Percentiles rank a stretch among this genome's conserved stretches.
phyloP scores from a whole-genome alignment of 2,888 invertebrate genomes.

The Tenthredo scrophulariae region DNA sequence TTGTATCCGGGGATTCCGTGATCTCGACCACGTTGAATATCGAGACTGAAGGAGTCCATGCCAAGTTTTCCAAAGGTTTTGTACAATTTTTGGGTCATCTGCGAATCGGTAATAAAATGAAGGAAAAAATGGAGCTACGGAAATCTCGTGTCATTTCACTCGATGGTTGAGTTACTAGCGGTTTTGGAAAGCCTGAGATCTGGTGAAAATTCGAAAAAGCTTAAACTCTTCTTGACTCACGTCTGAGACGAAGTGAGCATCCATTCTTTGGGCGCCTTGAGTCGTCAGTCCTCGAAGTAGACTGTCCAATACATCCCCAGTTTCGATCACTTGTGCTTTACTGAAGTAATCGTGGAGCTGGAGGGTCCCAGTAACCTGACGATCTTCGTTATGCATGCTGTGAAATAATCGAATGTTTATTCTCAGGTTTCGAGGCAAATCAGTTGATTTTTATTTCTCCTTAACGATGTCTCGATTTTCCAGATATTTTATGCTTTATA shows the following conservation, averaged over 20 bases:
- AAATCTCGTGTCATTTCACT: conserved; percentile 63
- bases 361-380: conserved; percentile 76
- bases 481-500: background rate
- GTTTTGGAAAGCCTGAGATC: background rate
- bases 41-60: conserved; percentile 86
- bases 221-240: conserved; percentile 80
- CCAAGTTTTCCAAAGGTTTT: conserved; percentile 81
- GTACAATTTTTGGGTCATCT: conserved; percentile 80
- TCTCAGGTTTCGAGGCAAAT: background rate
- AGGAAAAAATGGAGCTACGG: too few relatives aligned
- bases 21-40: conserved; percentile 90
- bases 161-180: background rate
- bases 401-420: conserved; percentile 54
- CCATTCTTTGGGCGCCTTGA: conserved; percentile 86
- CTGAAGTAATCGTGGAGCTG: conserved; percentile 84
- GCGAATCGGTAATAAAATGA: conserved; percentile 54
- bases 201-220: background rate
- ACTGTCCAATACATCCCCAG: conserved; percentile 83
- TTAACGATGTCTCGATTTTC: too few relatives aligned
- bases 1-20: conserved; percentile 89
- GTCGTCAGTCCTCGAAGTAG: conserved; percentile 86
- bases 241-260: conserved; percentile 86
- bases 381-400: conserved; percentile 78
- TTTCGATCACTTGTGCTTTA: conserved; percentile 83
- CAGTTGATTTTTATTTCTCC: background rate